Percentiles rank a stretch among this genome's conserved stretches.
Evolutionary conservation across 2,113 vertebrate species (phyloP).

Genomic region (Grammomys surdaster): DNA sequence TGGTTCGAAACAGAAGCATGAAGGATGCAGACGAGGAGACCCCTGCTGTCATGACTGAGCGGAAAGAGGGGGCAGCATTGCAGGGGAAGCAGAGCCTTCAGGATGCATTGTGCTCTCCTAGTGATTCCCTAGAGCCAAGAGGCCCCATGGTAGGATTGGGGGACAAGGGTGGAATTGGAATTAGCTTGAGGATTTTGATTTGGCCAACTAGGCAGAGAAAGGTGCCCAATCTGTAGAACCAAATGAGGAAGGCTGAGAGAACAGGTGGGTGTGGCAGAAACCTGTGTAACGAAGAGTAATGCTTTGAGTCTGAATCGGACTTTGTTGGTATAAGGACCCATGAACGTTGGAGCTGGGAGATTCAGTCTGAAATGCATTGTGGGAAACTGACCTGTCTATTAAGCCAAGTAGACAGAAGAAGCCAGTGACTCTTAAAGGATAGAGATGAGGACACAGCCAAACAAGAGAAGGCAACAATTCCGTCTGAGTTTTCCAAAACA

Average conservation of each 20-base stretch:
- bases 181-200: neutral
- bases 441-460: neutral
- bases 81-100: too few species aligned
- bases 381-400: neutral
- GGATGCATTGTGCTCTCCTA: neutral
- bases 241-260: neutral
- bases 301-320: neutral
- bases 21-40: neutral
- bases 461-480: neutral
- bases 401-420: neutral
- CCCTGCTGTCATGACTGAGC: neutral
- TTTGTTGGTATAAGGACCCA: accelerated
- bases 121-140: neutral
- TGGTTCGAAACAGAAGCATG: neutral
- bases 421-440: neutral
- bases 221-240: neutral
- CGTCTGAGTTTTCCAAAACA: neutral
- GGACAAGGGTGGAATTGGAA: neutral
- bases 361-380: neutral
- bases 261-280: neutral
- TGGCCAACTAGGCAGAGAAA: neutral
- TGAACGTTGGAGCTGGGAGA: neutral
- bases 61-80: too few species aligned
- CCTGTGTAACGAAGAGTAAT: neutral
- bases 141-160: neutral